Percentiles rank a stretch among this genome's conserved stretches.
phyloP scores from a whole-genome alignment of 1,140 invertebrate genomes.

The Zaprionus inermis region DNA sequence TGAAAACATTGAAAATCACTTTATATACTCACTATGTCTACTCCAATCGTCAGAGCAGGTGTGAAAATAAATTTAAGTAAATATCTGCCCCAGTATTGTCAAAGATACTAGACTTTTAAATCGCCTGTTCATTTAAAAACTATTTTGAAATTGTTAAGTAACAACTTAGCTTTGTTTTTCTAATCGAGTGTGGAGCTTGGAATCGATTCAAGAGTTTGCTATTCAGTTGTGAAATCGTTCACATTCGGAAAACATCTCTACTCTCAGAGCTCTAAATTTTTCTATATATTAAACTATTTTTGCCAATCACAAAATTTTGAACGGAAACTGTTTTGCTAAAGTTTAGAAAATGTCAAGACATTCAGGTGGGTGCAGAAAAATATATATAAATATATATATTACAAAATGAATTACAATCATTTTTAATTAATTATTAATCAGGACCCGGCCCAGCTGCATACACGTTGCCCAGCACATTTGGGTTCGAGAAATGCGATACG shows the following conservation, averaged over 20 bases:
- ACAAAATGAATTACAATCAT: neutral
- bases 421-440: neutral
- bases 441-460: constrained; percentile 46
- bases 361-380: constrained; percentile 14
- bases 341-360: constrained; percentile 21
- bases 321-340: neutral
- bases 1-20: neutral
- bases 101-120: neutral
- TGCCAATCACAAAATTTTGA: neutral
- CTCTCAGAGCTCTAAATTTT: neutral
- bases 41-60: neutral
- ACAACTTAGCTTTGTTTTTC: constrained; percentile 12
- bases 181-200: neutral
- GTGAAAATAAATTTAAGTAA: neutral
- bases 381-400: neutral
- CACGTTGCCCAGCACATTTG: constrained; percentile 36
- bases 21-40: neutral
- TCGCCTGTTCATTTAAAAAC: too few relatives aligned
- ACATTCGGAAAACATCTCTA: neutral
- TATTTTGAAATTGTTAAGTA: neutral
- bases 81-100: neutral
- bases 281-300: neutral
- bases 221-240: neutral
- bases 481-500: constrained; percentile 26
- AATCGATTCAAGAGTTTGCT: neutral